Evolutionary conservation across 2,888 invertebrate species (phyloP), one percentile per base, ranked within the genome.

Genomic region (Stenolophus ochropezus): DNA sequence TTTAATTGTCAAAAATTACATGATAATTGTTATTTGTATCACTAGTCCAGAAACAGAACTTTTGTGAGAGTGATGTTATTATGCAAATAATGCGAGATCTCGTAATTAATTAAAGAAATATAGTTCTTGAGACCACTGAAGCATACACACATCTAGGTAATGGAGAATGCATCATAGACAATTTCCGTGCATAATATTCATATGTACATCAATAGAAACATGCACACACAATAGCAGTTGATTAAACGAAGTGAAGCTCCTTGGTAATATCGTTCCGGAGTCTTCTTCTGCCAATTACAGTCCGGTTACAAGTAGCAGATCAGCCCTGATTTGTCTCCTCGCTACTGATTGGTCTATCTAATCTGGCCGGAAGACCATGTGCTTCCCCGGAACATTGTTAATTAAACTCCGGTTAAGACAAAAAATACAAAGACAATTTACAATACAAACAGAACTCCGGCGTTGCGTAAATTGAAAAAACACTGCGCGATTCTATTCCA

Each of bases 361-460:
- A 79, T 79, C 79, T 79, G 65, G 53, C 14, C 71, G 58, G 51
- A 78, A 78, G 42, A 71, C 51, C 79, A 71, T 79, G 79, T 79
- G 69, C 79, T 71, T 42, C 4, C 25, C 20, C 53, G 56, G 71
- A 79, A 79, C 79, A 79, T 53, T 79, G 79, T 79, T 79, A 79
- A 79, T 79, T 79, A 79, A 79, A 79, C 79, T 71, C 33, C 49
- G 69, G 65, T 78, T 58, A 77, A 71, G 73, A 79, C 18, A 79
- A 79, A 71, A 79, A 71, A 79, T 79, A 79, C 53, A 79, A 79
- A 79, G 79, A 79, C 79, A 69, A 79, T 79, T 79, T 79, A 71
- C 71, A 79, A 79, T 79, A 71, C 79, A 79, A 79, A 79, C 71
- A 79, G 49, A 79, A 42, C 8, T 42, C 33, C 33, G 8, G 33